Evolutionary conservation across 1,140 invertebrate species (phyloP).

Genomic region (Drosophila auraria): DNA sequence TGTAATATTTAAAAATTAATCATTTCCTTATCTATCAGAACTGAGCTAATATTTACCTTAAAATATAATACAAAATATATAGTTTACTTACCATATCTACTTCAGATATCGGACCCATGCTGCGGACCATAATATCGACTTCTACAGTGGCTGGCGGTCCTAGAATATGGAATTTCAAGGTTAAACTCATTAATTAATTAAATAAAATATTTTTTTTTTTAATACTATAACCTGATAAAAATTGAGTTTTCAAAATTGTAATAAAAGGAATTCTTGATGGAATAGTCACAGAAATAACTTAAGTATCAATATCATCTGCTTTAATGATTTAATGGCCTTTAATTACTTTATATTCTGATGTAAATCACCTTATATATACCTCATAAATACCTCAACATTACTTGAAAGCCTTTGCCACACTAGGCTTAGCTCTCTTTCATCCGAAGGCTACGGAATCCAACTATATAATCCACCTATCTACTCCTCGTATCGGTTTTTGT

Average conservation of each 20-base stretch:
- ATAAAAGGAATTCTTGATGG: neutral
- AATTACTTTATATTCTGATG: neutral
- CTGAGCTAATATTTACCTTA: too few relatives aligned
- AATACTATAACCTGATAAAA: too few relatives aligned
- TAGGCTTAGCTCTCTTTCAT: neutral
- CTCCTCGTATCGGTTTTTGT: constrained; percentile 32
- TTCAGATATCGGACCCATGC: constrained; percentile 95
- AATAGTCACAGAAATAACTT: neutral
- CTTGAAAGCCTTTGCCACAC: neutral
- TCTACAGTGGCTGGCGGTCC: constrained; percentile 92
- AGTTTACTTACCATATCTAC: constrained; percentile 93
- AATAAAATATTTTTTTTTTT: too few relatives aligned
- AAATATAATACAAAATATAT: neutral
- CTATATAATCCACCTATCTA: constrained; percentile 30
- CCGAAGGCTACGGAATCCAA: constrained; percentile 31
- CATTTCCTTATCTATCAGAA: too few relatives aligned
- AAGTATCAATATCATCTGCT: neutral
- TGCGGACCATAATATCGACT: constrained; percentile 94
- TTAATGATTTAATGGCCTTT: rapidly evolving
- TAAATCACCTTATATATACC: neutral
- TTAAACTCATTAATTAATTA: too few relatives aligned
- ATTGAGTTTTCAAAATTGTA: neutral
- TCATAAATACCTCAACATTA: neutral
- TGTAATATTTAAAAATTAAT: neutral
- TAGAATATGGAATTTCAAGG: constrained; percentile 73